Percentiles rank a stretch among this genome's conserved stretches.
These are phyloP conservation scores for Standfussiana lucernea DNA, from an alignment of 2,888 invertebrate species.

Conservation along the genomic window DNA sequence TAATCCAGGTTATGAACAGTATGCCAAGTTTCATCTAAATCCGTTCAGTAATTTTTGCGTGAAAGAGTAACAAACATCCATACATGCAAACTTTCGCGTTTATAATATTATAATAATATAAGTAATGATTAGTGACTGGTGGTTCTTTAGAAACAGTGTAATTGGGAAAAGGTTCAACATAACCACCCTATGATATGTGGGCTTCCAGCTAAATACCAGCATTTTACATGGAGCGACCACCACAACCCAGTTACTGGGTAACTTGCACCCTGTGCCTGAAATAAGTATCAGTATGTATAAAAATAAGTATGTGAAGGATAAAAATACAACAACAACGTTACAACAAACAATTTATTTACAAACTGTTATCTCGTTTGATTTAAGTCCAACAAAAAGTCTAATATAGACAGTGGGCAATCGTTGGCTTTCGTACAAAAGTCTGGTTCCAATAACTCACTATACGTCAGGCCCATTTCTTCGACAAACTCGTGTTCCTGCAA, in stretches of 20 bases:
- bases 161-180: too few relatives aligned
- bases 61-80: too few relatives aligned
- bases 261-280: too few relatives aligned
- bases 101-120: too few relatives aligned
- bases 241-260: neutral
- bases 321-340: neutral
- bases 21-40: too few relatives aligned
- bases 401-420: conserved; percentile 82
- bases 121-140: too few relatives aligned
- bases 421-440: conserved; percentile 76
- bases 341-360: conserved; percentile 7
- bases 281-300: neutral
- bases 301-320: neutral
- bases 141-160: neutral
- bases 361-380: conserved; percentile 75
- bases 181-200: neutral
- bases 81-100: too few relatives aligned
- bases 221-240: neutral
- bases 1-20: too few relatives aligned
- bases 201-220: neutral
- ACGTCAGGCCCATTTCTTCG: conserved; percentile 77
- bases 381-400: conserved; percentile 78
- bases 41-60: too few relatives aligned
- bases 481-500: conserved; percentile 78
- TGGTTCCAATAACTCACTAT: conserved; percentile 78